Evolutionary conservation across 2,797 vertebrate genomes (phyloP).

Genomic region (Graptemys geographica): DNA sequence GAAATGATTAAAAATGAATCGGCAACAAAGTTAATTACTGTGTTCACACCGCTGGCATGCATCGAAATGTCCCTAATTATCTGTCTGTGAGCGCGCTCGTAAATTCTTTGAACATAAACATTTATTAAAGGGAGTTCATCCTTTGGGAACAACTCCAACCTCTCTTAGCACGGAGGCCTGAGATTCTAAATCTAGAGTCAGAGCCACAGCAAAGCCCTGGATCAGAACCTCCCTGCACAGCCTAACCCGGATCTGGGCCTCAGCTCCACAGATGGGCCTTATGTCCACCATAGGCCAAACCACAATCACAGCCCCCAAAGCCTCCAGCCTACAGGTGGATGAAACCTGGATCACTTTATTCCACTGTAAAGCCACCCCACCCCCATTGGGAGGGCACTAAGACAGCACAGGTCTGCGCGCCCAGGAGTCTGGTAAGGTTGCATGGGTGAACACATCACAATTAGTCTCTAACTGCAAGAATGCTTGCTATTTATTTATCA

Average conservation of each 20-base stretch:
- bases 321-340: rapidly evolving
- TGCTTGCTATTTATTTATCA: background rate
- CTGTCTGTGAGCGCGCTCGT: conserved; percentile 35
- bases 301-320: background rate
- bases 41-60: conserved; percentile 58
- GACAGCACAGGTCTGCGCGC: no score
- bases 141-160: conserved; percentile 6
- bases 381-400: no score
- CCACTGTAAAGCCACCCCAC: no score
- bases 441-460: rapidly evolving
- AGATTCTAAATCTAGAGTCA: background rate
- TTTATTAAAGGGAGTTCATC: conserved; percentile 48
- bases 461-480: rapidly evolving
- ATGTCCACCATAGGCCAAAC: rapidly evolving
- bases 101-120: conserved; percentile 68
- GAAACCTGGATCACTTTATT: rapidly evolving
- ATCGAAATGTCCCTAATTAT: conserved; percentile 72
- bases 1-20: conserved; percentile 72
- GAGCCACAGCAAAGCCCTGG: rapidly evolving
- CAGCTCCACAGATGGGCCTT: rapidly evolving
- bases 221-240: background rate
- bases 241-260: rapidly evolving
- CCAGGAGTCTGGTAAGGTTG: no score
- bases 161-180: rapidly evolving
- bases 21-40: conserved; percentile 73